phyloP scores from a whole-genome alignment of 2,113 vertebrate species.

The Atherinomorus stipes region DNA sequence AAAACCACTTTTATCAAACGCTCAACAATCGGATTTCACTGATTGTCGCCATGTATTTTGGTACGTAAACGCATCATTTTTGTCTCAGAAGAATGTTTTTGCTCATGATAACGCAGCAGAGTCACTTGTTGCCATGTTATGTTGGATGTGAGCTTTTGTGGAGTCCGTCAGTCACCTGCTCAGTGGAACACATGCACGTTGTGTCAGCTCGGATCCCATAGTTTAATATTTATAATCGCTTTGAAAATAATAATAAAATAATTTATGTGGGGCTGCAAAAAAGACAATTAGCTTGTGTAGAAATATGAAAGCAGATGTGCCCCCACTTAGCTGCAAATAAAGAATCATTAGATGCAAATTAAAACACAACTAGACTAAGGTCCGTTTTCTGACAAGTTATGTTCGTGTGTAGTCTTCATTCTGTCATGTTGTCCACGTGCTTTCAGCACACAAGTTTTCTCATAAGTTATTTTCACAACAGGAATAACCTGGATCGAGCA shows the following conservation, averaged over 20 bases:
- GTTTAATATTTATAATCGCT: background rate
- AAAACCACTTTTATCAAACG: conserved; percentile 32
- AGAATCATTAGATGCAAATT: background rate
- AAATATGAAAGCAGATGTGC: too few relatives aligned
- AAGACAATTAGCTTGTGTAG: too few relatives aligned
- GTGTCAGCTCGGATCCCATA: too few relatives aligned
- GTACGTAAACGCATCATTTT: conserved; percentile 53
- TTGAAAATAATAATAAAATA: background rate
- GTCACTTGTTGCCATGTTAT: conserved; percentile 72
- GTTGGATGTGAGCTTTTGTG: conserved; percentile 19
- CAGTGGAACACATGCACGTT: too few relatives aligned
- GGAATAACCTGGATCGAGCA: conserved; percentile 5
- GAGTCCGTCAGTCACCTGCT: conserved; percentile 15
- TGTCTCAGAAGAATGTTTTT: background rate
- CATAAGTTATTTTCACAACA: conserved; percentile 7
- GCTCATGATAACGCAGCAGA: conserved; percentile 6
- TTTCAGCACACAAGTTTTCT: background rate
- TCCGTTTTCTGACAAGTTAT: too few relatives aligned
- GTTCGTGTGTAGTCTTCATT: background rate
- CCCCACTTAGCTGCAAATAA: too few relatives aligned
- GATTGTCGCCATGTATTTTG: conserved; percentile 65
- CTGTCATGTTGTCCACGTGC: conserved; percentile 3
- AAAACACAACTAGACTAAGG: too few relatives aligned
- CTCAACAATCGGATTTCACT: conserved; percentile 45
- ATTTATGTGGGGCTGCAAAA: too few relatives aligned